These are phyloP conservation scores for Cremastinae sp. DNA, from an alignment of 2,888 invertebrate species.

Conservation along the genomic window DNA sequence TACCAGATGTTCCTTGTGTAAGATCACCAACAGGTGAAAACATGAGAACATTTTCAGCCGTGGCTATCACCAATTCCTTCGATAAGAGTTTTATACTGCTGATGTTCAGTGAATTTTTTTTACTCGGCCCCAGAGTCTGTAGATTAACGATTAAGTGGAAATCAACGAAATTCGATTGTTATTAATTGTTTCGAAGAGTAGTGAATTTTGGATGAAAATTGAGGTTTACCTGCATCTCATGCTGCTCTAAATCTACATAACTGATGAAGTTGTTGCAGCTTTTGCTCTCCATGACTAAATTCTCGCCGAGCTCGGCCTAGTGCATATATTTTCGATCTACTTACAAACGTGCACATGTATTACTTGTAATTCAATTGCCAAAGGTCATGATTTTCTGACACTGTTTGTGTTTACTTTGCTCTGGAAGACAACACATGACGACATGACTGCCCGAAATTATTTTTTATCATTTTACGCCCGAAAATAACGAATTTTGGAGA, in stretches of 20 bases:
- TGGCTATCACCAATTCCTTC: conserved; percentile 91
- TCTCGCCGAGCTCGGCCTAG: conserved; percentile 3
- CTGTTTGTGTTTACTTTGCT: conserved; percentile 60
- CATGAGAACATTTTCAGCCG: conserved; percentile 91
- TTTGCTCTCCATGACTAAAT: conserved; percentile 74
- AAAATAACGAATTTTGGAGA: background rate
- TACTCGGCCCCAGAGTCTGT: conserved; percentile 74
- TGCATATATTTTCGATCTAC: too few species aligned
- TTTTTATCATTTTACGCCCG: conserved; percentile 14
- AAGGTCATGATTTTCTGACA: conserved; percentile 55
- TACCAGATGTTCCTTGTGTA: conserved; percentile 90
- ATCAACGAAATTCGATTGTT: background rate
- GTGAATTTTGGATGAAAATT: background rate
- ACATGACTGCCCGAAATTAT: conserved; percentile 34
- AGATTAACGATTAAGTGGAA: conserved; percentile 18
- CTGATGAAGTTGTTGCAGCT: conserved; percentile 80
- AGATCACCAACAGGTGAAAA: conserved; percentile 90
- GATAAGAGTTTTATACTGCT: conserved; percentile 77
- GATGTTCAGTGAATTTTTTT: conserved; percentile 74
- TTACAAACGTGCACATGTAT: too few species aligned
- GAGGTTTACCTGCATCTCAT: conserved; percentile 78
- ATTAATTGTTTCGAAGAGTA: background rate
- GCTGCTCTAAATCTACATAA: conserved; percentile 79
- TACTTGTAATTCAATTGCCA: conserved; percentile 31
- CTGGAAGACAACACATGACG: conserved; percentile 50